Evolutionary conservation across 2,113 vertebrate species (phyloP).

Genomic region (Ciconia boyciana): DNA sequence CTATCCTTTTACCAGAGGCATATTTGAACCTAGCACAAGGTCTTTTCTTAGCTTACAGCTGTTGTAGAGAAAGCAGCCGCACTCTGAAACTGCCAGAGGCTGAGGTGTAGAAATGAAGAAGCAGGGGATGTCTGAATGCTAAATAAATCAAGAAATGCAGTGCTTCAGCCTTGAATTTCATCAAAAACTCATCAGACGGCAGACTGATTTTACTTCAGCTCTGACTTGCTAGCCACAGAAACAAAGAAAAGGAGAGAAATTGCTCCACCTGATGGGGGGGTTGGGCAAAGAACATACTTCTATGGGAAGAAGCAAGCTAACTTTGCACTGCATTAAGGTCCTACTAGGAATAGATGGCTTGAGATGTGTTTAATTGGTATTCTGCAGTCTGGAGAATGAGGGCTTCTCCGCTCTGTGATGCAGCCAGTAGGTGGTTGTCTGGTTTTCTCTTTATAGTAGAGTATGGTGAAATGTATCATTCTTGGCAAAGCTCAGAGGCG

Average conservation of each 20-base stretch:
- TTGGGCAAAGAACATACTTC: neutral
- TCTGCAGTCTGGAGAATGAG: neutral
- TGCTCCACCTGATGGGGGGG: neutral
- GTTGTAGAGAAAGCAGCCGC: neutral
- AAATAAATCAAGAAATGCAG: constrained; percentile 30
- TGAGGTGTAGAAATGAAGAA: neutral
- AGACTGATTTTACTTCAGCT: neutral
- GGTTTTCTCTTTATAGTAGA: constrained; percentile 8
- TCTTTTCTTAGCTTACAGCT: neutral
- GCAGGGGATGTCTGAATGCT: neutral
- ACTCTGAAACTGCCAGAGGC: neutral
- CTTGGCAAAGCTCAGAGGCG: neutral
- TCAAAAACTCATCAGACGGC: neutral
- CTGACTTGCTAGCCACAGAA: neutral
- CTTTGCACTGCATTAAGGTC: neutral
- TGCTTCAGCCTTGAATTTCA: constrained; percentile 5
- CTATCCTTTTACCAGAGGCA: neutral
- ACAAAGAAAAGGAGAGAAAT: neutral
- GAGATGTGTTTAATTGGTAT: neutral
- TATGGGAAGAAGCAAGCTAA: neutral
- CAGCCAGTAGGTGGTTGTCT: neutral
- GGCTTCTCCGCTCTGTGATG: neutral
- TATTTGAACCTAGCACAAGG: constrained; percentile 13
- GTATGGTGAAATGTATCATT: neutral
- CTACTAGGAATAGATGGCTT: neutral